A percentile compares a stretch with the other conserved stretches of the same genome.
Conservation (phyloP, 2,113 vertebrate genomes). For the Camelus bactrianus region DNA sequence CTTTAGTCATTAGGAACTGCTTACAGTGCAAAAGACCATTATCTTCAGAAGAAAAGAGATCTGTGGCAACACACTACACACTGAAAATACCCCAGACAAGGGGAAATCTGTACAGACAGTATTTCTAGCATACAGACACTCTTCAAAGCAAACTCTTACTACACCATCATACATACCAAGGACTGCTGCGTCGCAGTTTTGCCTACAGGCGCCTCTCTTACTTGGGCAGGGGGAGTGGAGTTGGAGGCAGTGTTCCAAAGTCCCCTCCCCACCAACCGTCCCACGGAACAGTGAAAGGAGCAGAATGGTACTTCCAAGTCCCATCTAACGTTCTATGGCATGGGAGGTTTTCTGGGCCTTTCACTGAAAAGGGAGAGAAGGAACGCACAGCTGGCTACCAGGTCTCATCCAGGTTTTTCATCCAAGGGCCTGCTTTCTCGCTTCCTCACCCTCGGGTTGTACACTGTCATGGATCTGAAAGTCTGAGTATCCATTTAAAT, state of each 20-base stretch:
- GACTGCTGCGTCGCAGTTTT: neutral
- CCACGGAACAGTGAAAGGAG: accelerated
- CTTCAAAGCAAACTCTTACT: neutral
- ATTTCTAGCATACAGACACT: neutral
- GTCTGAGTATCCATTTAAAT: neutral
- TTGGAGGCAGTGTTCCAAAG: neutral
- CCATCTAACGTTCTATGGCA: neutral
- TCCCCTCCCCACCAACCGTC: neutral
- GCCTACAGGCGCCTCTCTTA: neutral
- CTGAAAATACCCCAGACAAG: neutral
- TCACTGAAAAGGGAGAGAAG: neutral
- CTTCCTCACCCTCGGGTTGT: neutral
- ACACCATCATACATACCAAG: neutral
- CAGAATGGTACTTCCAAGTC: neutral
- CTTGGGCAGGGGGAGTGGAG: neutral
- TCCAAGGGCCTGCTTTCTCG: neutral
- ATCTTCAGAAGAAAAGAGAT: neutral
- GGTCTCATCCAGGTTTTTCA: neutral
- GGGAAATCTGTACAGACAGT: neutral
- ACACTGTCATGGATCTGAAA: neutral
- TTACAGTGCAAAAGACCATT: neutral
- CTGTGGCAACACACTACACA: accelerated
- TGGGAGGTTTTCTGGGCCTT: no score
- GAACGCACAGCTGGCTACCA: neutral
- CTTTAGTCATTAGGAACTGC: neutral